Evolutionary conservation across 2,888 invertebrate species (phyloP).

Genomic region (Phyllotreta striolata): DNA sequence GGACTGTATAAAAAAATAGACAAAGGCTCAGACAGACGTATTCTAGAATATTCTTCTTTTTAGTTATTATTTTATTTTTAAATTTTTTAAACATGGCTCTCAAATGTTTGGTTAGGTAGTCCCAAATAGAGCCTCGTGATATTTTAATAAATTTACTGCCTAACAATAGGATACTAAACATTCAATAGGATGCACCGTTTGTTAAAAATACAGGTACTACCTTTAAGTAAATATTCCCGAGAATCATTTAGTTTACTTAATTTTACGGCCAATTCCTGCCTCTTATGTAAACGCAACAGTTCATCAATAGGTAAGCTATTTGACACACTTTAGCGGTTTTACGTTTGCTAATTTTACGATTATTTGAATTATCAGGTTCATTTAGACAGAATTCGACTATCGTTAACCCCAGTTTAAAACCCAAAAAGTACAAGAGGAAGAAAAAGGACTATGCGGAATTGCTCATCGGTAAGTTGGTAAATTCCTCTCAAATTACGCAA

Average conservation of each 20-base stretch:
- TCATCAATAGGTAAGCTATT: conserved; percentile 45
- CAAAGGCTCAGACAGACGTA: too few species aligned
- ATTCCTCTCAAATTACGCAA: neutral
- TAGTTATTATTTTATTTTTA: too few species aligned
- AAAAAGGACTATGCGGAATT: conserved; percentile 69
- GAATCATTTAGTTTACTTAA: conserved; percentile 49
- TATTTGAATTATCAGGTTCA: conserved; percentile 39
- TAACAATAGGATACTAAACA: conserved; percentile 7
- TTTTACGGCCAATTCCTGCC: conserved; percentile 46
- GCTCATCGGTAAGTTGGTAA: conserved; percentile 68
- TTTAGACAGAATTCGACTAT: conserved; percentile 51
- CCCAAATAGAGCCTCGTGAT: conserved; percentile 2
- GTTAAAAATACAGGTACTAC: conserved; percentile 48
- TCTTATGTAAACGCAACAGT: conserved; percentile 55
- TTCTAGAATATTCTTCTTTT: too few species aligned
- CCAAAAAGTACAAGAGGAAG: conserved; percentile 45
- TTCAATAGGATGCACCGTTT: conserved; percentile 46
- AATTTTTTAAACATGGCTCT: too few species aligned
- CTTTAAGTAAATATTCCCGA: conserved; percentile 47
- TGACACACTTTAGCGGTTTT: neutral
- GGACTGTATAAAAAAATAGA: too few species aligned
- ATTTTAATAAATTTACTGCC: conserved; percentile 4
- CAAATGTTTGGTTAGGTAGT: too few species aligned
- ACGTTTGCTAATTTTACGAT: conserved; percentile 15
- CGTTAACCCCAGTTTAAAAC: conserved; percentile 48